Conservation (phyloP, 2,888 invertebrate species). For the Cosmopolites sordidus region DNA sequence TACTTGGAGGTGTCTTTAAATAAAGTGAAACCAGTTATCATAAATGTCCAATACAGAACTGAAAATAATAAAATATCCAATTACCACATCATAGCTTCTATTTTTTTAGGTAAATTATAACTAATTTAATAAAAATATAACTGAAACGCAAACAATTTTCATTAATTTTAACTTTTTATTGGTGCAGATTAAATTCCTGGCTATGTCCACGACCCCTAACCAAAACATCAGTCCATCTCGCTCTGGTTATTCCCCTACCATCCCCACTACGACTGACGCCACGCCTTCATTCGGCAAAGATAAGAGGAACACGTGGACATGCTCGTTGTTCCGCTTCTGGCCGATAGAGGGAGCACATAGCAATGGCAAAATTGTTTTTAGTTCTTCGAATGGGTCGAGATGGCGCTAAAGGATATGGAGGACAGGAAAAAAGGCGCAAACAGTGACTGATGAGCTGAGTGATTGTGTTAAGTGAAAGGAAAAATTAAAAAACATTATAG, state of each 20-base stretch:
- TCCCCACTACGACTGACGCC: conserved; percentile 4
- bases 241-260: conserved; percentile 18
- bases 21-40: too few relatives aligned
- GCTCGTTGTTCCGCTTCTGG: neutral
- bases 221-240: conserved; percentile 19
- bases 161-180: neutral
- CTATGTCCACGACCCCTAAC: conserved; percentile 8
- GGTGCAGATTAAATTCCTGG: conserved; percentile 9
- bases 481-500: too few relatives aligned
- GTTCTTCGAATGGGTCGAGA: neutral
- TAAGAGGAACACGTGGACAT: conserved; percentile 10
- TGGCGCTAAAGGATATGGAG: neutral
- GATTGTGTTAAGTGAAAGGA: too few relatives aligned
- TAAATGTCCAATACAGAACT: too few relatives aligned
- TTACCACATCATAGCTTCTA: too few relatives aligned
- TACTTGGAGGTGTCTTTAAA: too few relatives aligned
- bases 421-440: neutral
- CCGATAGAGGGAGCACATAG: conserved; percentile 1
- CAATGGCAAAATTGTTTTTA: neutral
- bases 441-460: too few relatives aligned
- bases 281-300: conserved; percentile 9
- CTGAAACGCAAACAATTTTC: too few relatives aligned
- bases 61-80: too few relatives aligned
- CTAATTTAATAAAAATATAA: too few relatives aligned
- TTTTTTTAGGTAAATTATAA: too few relatives aligned